Base-by-base conservation (phyloP, 2,113 vertebrate species). In the Antechinus flavipes region DNA sequence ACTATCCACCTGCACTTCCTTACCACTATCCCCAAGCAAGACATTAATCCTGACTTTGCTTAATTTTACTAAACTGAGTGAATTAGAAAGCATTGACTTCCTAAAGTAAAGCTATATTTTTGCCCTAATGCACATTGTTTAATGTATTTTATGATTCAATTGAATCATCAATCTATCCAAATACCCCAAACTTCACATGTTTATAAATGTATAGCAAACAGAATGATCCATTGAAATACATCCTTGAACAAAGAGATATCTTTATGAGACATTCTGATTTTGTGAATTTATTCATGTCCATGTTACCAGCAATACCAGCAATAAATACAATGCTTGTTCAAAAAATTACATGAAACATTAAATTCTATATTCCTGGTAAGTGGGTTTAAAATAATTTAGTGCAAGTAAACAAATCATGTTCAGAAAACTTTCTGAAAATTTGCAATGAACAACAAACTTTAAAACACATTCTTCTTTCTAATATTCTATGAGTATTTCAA, bases 341-440 rank as follows among this genome's bases (percentile, higher is more conserved):
- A 98, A 95, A 98, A 97, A 95, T 94, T 54, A 30, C 56, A 97
- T 23, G 25, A 93, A 95, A 96, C 98, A 93, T 98, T 97, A 97
- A 97, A 98, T 96, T 91, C 93, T 97, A 90, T 91, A 94, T 92
- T 90, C 93, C 35, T 94, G 96, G 94, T 95, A 98, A 97, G 94
- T 97, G 84, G 0, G 23, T 94, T 98, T 97, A 97, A 98, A 98
- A 97, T 98, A 97, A 98, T 98, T 98, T 97, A 98, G 54, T 91
- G 91, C 94, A 96, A 96, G 98, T 98, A 98, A 98, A 98, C 90
- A 98, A 84, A 93, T 91, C 94, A 47, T 47, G 47, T 96, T 95
- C 24, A 92, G 95, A 92, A 94, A 92, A 98, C 97, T 97, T 97
- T 98, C 96, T 98, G 98, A 96, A 97, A 98, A 97, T 96, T 96